Conservation (phyloP, 1,140 invertebrate genomes). For the Diorhabda sublineata region DNA sequence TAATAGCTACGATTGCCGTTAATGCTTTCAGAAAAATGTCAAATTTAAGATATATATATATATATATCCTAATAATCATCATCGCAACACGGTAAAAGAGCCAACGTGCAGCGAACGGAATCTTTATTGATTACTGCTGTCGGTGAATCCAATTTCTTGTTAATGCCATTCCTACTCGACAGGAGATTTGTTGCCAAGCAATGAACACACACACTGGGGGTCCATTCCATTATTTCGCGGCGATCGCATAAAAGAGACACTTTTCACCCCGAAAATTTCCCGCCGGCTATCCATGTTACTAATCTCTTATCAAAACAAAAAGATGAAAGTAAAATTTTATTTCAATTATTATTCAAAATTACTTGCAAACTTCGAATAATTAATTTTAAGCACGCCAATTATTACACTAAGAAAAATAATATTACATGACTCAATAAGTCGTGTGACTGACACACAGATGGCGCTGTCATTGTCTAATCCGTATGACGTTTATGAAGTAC, state of each 20-base stretch:
- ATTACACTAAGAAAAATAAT: no score
- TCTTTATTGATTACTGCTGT: conserved; percentile 2
- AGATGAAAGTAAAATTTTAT: background rate
- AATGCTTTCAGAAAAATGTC: background rate
- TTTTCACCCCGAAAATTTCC: background rate
- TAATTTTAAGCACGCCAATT: no score
- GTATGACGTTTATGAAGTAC: no score
- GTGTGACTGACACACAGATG: no score
- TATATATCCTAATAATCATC: background rate
- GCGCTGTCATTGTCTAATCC: no score
- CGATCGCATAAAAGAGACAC: background rate
- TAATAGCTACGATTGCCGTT: conserved; percentile 4
- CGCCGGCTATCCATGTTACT: background rate
- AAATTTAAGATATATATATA: background rate
- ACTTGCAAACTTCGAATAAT: no score
- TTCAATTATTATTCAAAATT: no score
- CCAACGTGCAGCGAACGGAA: background rate
- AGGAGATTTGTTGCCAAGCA: conserved; percentile 1
- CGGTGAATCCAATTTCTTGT: background rate
- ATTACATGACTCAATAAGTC: no score
- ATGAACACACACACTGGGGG: background rate
- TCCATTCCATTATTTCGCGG: conserved; percentile 1
- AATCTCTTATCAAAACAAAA: background rate
- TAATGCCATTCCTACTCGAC: background rate
- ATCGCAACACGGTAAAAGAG: background rate